Conservation (phyloP, 2,888 invertebrate species). For the Torymus tubicola region DNA sequence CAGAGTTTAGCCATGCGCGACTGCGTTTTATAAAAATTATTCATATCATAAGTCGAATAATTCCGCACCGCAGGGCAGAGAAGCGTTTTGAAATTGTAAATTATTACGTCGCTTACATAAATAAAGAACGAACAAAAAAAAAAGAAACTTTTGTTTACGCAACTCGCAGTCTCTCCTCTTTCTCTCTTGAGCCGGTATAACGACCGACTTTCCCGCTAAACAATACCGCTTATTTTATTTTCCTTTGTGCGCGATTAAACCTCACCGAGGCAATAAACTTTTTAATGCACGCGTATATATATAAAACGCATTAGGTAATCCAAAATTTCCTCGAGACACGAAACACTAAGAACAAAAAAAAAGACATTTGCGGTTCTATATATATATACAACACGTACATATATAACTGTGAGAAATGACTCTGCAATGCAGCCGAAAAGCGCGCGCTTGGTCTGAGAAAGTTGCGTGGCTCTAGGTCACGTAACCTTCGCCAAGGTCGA, state of each 20-base stretch:
- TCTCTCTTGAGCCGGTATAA: background rate
- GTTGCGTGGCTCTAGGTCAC: slow-evolving; percentile 50
- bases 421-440: background rate
- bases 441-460: slow-evolving; percentile 31
- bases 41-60: too few species aligned
- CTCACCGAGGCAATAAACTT: background rate
- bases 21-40: background rate
- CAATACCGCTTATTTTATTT: slow-evolving; percentile 12
- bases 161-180: background rate
- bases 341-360: background rate
- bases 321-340: background rate
- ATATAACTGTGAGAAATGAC: slow-evolving; percentile 18
- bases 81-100: slow-evolving; percentile 39
- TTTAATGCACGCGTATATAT: background rate
- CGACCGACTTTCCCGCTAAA: slow-evolving; percentile 33
- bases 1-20: background rate
- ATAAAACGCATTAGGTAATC: slow-evolving; percentile 21
- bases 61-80: background rate
- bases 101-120: slow-evolving; percentile 36
- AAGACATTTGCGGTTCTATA: background rate
- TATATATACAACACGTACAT: background rate
- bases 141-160: slow-evolving; percentile 44
- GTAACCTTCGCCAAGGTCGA: slow-evolving; percentile 53
- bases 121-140: slow-evolving; percentile 39
- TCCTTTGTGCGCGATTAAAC: too few species aligned